These are phyloP conservation scores for Lepidurus arcticus DNA, from an alignment of 1,140 invertebrate species.

Conservation along the genomic window DNA sequence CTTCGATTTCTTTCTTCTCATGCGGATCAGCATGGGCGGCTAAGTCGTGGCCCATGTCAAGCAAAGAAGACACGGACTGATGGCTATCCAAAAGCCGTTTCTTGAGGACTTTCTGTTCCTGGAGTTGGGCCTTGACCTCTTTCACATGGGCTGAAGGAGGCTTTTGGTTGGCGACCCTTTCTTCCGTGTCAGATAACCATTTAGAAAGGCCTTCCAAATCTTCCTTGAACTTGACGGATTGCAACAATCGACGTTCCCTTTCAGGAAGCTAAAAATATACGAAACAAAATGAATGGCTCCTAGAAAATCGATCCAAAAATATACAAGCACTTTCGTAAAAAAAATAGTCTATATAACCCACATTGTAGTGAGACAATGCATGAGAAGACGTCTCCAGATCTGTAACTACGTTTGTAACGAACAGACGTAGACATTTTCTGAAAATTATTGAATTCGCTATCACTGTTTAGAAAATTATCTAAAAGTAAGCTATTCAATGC, in stretches of 20 bases:
- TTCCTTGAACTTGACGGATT: constrained; percentile 95
- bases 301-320: constrained; percentile 38
- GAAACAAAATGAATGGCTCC: constrained; percentile 58
- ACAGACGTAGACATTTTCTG: too few relatives aligned
- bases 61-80: constrained; percentile 81
- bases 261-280: constrained; percentile 67
- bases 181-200: constrained; percentile 91
- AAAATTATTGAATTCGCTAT: too few relatives aligned
- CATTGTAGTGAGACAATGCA: constrained; percentile 75
- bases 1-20: constrained; percentile 81
- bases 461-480: too few relatives aligned
- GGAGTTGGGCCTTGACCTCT: constrained; percentile 78
- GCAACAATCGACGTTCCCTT: constrained; percentile 76
- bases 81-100: constrained; percentile 92
- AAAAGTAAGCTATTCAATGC: too few relatives aligned
- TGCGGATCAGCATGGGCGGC: constrained; percentile 71
- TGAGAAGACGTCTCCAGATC: constrained; percentile 80
- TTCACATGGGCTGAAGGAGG: constrained; percentile 94
- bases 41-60: constrained; percentile 80
- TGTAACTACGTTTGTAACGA: background rate
- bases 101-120: constrained; percentile 72
- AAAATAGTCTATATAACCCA: constrained; percentile 37
- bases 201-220: constrained; percentile 55
- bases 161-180: constrained; percentile 94
- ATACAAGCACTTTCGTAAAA: background rate